These are phyloP conservation scores for Caenorhabditis becei DNA, from an alignment of 2,888 invertebrate species.

Conservation along the genomic window DNA sequence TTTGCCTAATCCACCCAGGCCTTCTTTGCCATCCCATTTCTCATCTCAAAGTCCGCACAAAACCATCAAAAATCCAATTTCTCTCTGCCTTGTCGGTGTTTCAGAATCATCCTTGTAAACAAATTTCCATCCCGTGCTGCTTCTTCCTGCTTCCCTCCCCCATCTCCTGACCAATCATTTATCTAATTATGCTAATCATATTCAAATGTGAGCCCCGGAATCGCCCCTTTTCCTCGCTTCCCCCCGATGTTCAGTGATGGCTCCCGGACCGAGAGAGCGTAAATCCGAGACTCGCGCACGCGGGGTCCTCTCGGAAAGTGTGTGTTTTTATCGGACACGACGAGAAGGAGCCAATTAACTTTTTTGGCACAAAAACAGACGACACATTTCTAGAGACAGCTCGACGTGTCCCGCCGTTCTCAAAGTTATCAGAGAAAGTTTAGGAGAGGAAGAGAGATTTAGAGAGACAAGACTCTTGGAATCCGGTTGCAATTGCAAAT, in stretches of 20 bases:
- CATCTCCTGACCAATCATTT: slow-evolving; percentile 42
- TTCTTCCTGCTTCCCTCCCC: slow-evolving; percentile 3
- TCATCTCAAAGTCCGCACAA: background rate
- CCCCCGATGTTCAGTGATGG: slow-evolving; percentile 23
- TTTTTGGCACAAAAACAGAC: slow-evolving; percentile 50
- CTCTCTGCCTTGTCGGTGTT: background rate
- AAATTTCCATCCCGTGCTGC: slow-evolving; percentile 25
- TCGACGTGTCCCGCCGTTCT: background rate
- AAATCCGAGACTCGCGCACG: slow-evolving; percentile 43
- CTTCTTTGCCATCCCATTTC: background rate
- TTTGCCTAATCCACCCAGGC: background rate
- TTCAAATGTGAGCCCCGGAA: slow-evolving; percentile 43
- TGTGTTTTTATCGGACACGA: slow-evolving; percentile 40
- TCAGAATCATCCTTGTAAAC: slow-evolving; percentile 39
- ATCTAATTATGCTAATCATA: slow-evolving; percentile 63
- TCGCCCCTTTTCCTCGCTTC: background rate
- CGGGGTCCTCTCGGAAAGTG: slow-evolving; percentile 11
- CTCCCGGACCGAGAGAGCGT: slow-evolving; percentile 14
- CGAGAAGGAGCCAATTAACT: slow-evolving; percentile 52
- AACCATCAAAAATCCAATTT: slow-evolving; percentile 22
- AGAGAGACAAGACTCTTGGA: background rate
- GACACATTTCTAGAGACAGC: slow-evolving; percentile 2
- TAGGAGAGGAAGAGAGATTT: background rate
- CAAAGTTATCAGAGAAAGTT: slow-evolving; percentile 26
- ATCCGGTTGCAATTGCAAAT: slow-evolving; percentile 2